Evolutionary conservation across 1,140 invertebrate species (phyloP).

Genomic region (Cherax quadricarinatus): DNA sequence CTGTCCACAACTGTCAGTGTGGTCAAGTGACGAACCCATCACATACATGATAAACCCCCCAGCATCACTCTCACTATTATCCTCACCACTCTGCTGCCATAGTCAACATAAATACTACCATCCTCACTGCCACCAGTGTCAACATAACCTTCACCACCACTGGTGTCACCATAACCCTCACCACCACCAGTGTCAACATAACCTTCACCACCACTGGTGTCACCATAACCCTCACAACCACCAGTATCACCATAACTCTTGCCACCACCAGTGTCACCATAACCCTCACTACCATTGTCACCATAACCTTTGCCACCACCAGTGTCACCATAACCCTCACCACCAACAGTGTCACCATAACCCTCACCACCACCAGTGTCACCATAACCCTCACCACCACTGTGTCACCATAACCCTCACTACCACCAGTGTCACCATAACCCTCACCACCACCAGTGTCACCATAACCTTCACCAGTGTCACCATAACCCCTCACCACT

Average conservation of each 20-base stretch:
- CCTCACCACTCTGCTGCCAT: background rate
- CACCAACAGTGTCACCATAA: too few species aligned
- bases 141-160: constrained; percentile 12
- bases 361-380: too few species aligned
- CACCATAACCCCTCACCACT: constrained; percentile 1
- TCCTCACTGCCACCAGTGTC: background rate
- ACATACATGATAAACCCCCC: background rate
- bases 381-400: too few species aligned
- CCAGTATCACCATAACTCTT: background rate
- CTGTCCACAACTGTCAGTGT: background rate
- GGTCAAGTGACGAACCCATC: too few species aligned
- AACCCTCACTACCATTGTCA: too few species aligned
- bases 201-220: background rate
- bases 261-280: too few species aligned
- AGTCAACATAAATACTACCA: background rate
- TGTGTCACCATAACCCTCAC: too few species aligned
- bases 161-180: background rate
- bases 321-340: too few species aligned
- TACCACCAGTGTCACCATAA: too few species aligned
- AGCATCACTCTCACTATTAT: background rate
- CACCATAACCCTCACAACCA: background rate
- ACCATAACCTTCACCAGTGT: background rate
- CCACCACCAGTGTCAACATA: background rate
- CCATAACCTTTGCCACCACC: too few species aligned
- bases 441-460: constrained; percentile 6